Evolutionary conservation across 1,140 invertebrate genomes (phyloP).

Genomic region (Drosophila mayri): DNA sequence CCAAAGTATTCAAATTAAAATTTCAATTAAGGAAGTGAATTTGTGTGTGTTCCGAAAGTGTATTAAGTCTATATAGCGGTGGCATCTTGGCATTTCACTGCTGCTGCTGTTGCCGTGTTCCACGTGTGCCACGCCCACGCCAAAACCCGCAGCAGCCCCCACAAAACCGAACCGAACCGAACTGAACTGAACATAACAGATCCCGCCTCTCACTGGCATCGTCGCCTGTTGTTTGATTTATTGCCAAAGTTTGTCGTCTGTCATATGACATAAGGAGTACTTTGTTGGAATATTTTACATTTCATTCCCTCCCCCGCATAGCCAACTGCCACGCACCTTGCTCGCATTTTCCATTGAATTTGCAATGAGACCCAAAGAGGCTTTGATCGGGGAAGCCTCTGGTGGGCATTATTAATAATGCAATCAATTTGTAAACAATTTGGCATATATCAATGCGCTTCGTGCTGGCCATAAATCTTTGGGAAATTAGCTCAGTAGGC

Average conservation of each 20-base stretch:
- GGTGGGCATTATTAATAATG: slow-evolving; percentile 80
- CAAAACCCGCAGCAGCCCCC: slow-evolving; percentile 65
- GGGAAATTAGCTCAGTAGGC: slow-evolving; percentile 61
- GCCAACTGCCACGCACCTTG: slow-evolving; percentile 26
- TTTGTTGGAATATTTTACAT: slow-evolving; percentile 77
- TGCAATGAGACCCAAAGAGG: slow-evolving; percentile 53
- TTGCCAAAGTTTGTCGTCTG: slow-evolving; percentile 79
- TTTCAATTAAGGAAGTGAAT: slow-evolving; percentile 84
- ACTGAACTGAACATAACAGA: slow-evolving; percentile 9
- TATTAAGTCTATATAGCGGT: slow-evolving; percentile 79
- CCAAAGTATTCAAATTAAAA: slow-evolving; percentile 84
- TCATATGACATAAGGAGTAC: slow-evolving; percentile 81
- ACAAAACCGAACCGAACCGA: slow-evolving; percentile 21
- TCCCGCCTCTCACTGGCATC: slow-evolving; percentile 26
- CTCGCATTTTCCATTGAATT: slow-evolving; percentile 53
- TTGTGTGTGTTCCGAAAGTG: slow-evolving; percentile 81
- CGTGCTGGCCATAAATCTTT: slow-evolving; percentile 76
- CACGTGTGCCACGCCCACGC: slow-evolving; percentile 41
- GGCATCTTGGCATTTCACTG: slow-evolving; percentile 77
- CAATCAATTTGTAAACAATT: slow-evolving; percentile 83
- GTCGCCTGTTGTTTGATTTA: slow-evolving; percentile 76
- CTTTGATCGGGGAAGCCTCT: slow-evolving; percentile 27
- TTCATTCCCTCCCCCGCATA: slow-evolving; percentile 8
- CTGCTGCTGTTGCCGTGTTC: slow-evolving; percentile 33
- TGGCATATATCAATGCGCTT: slow-evolving; percentile 80